Evolutionary conservation across 1,140 invertebrate species (phyloP).

Genomic region (Dendroctonus valens): DNA sequence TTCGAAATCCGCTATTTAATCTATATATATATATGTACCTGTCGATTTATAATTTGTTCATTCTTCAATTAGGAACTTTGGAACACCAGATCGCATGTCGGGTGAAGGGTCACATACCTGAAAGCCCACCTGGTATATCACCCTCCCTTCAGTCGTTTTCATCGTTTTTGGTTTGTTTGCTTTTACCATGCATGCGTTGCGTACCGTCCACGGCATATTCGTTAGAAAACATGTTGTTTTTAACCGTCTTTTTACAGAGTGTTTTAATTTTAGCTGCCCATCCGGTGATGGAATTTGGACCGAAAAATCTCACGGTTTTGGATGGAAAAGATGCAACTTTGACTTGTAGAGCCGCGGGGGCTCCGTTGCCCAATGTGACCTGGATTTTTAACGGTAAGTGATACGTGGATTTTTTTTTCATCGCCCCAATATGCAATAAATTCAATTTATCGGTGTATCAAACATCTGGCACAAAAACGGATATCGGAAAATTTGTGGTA

Average conservation of each 20-base stretch:
- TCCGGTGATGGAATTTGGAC: slow-evolving; percentile 77
- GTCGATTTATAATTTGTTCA: too few relatives aligned
- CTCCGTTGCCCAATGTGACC: slow-evolving; percentile 85
- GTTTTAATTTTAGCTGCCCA: slow-evolving; percentile 66
- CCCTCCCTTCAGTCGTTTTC: not conserved
- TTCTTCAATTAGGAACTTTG: too few relatives aligned
- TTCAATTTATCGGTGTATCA: too few relatives aligned
- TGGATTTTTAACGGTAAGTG: slow-evolving; percentile 86
- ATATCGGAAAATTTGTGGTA: too few relatives aligned
- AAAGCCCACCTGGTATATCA: slow-evolving; percentile 2
- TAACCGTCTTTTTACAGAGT: slow-evolving; percentile 21
- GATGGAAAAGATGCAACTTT: slow-evolving; percentile 90
- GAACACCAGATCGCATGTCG: too few relatives aligned
- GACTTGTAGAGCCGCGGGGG: slow-evolving; percentile 80
- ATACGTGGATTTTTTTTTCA: too few relatives aligned
- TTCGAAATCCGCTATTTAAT: too few relatives aligned
- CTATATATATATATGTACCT: too few relatives aligned
- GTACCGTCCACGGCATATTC: not conserved
- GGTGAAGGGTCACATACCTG: not conserved
- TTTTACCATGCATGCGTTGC: slow-evolving; percentile 24
- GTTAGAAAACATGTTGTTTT: slow-evolving; percentile 11
- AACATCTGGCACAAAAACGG: too few relatives aligned
- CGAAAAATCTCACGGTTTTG: slow-evolving; percentile 82
- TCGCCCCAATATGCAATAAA: too few relatives aligned
- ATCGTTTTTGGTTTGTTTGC: slow-evolving; percentile 9